Evolutionary conservation across 2,888 invertebrate genomes (phyloP).

Genomic region (Calephelis perditalis): DNA sequence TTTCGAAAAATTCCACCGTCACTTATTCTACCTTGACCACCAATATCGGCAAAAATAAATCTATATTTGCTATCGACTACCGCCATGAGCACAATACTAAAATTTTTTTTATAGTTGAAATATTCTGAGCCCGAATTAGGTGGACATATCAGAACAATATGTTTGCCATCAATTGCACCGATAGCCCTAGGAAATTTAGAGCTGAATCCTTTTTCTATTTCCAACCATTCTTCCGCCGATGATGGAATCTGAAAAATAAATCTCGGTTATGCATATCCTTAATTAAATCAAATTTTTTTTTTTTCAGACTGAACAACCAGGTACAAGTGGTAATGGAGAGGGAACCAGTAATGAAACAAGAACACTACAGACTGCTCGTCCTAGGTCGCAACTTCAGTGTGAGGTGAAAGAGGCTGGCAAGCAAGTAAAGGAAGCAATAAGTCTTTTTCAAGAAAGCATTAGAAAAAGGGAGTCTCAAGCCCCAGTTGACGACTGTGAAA

Average conservation of each 20-base stretch:
- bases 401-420: constrained; percentile 5
- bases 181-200: constrained; percentile 15
- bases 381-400: not conserved
- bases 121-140: constrained; percentile 2
- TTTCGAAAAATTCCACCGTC: no score
- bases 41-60: no score
- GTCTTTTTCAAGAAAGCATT: constrained; percentile 4
- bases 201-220: constrained; percentile 20
- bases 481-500: no score
- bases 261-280: not conserved
- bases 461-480: not conserved
- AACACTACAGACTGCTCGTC: not conserved
- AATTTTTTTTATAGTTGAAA: no score
- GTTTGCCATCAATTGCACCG: constrained; percentile 1
- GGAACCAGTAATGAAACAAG: not conserved
- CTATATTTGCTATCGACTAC: no score
- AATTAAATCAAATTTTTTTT: constrained; percentile 4
- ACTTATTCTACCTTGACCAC: no score
- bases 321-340: constrained; percentile 1
- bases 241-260: constrained; percentile 18
- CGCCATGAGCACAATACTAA: no score
- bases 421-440: not conserved
- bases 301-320: not conserved
- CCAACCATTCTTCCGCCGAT: constrained; percentile 15
- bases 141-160: constrained; percentile 2